Conservation (phyloP, 1,140 invertebrate species). For the Branchinecta lindahli region DNA sequence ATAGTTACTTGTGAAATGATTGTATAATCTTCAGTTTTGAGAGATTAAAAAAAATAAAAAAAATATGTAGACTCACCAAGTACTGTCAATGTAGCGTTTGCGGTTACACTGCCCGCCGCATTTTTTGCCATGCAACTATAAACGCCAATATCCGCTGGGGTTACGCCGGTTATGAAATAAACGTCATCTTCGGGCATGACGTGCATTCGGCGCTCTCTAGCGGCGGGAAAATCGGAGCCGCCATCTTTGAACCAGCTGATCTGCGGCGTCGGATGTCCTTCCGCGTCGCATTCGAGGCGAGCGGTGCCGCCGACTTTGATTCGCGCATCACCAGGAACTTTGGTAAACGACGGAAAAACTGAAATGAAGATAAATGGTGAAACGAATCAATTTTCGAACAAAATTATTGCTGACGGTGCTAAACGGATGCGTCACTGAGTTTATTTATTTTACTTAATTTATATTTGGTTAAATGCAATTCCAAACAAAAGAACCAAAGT, state of each 20-base stretch:
- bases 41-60: too few relatives aligned
- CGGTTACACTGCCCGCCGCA: slow-evolving; percentile 53
- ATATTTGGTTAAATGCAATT: too few relatives aligned
- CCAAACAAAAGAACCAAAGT: too few relatives aligned
- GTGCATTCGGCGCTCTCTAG: slow-evolving; percentile 76
- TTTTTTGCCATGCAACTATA: slow-evolving; percentile 90
- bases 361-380: slow-evolving; percentile 27
- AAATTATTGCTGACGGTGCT: too few relatives aligned
- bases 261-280: slow-evolving; percentile 69
- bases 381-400: too few relatives aligned
- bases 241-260: slow-evolving; percentile 87
- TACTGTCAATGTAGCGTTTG: slow-evolving; percentile 76
- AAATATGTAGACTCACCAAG: slow-evolving; percentile 39
- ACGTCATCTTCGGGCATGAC: slow-evolving; percentile 79
- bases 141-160: slow-evolving; percentile 67
- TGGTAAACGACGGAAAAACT: slow-evolving; percentile 72
- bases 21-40: too few relatives aligned
- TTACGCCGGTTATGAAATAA: slow-evolving; percentile 80
- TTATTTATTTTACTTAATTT: too few relatives aligned
- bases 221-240: slow-evolving; percentile 87
- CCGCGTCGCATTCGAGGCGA: slow-evolving; percentile 73
- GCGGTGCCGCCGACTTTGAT: slow-evolving; percentile 70
- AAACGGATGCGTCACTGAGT: too few relatives aligned
- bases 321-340: slow-evolving; percentile 66
- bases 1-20: too few relatives aligned